A percentile compares a stretch with the other conserved stretches of the same genome.
These are phyloP conservation scores for Adoxophyes honmai DNA, from an alignment of 1,140 invertebrate species.

Conservation along the genomic window DNA sequence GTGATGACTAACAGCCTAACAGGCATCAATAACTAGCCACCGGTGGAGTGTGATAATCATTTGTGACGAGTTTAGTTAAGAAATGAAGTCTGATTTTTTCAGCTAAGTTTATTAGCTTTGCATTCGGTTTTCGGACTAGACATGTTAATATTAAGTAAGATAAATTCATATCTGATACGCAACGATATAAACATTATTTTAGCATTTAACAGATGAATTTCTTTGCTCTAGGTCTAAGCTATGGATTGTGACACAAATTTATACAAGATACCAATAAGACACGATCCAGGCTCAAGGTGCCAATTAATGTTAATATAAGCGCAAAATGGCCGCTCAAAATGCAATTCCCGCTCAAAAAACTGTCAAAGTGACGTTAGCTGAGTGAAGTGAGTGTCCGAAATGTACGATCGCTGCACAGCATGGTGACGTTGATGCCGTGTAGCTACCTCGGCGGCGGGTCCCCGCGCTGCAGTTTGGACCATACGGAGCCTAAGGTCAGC, in stretches of 20 bases:
- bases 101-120: neutral
- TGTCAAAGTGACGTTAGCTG: conserved; percentile 59
- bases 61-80: conserved; percentile 25
- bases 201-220: neutral
- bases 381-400: conserved; percentile 47
- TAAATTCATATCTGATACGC: neutral
- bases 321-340: conserved; percentile 55
- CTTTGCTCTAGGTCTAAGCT: conserved; percentile 30
- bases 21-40: conserved; percentile 64
- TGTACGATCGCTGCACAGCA: conserved; percentile 43
- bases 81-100: neutral
- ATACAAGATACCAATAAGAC: conserved; percentile 22
- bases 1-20: conserved; percentile 69
- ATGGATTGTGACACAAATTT: conserved; percentile 36
- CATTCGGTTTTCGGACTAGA: neutral
- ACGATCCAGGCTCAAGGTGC: conserved; percentile 22
- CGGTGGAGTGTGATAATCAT: conserved; percentile 55
- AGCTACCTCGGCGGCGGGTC: conserved; percentile 66
- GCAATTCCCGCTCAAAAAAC: conserved; percentile 50
- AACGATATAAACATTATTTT: neutral
- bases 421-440: conserved; percentile 75
- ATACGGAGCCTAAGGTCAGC: conserved; percentile 70
- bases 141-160: no score
- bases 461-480: conserved; percentile 67
- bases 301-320: conserved; percentile 40